Evolutionary conservation across 2,797 vertebrate species (phyloP), one percentile per base, ranked within the genome.

Genomic region (Phalloptychus januarius): DNA sequence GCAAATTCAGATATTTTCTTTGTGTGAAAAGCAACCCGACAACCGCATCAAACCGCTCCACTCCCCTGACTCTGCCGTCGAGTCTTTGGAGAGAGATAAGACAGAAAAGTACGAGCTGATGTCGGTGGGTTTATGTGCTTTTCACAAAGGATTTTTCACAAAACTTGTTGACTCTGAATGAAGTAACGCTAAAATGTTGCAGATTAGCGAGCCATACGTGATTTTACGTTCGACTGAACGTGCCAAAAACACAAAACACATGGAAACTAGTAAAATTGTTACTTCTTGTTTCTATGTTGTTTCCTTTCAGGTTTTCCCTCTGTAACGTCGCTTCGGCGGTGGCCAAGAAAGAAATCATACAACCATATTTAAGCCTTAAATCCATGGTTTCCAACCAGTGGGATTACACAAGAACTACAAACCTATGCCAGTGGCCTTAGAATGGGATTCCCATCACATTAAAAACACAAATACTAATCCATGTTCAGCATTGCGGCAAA

Each of bases 401-500:
- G 71, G 82, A 78, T 54, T 61, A 48, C 77, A 79, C 56, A 80
- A 40, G 42, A 42, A 2, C 31, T 52, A 44, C 67, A 70, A 42
- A 78, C 40, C 36, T 81, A 76, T 48, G n/a, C 73, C 54, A 31
- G 56, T 61, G 20, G 0, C 18, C 56, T 76, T 36, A 45, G 15
- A 80, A 78, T 23, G 31, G 33, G 25, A 65, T 33, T 52, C 23
- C 12, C 20, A 31, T 71, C 48, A 77, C 56, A 75, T 78, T 79
- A 52, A 46, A 33, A 52, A 61, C 63, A 63, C 52, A 67, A 38
- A 75, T 36, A 76, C 75, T 72, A 65, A 86, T 75, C 79, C n/a
- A n/a, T 71, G 15, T 42, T 78, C 40, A 36, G 36, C 78, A 42
- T 69, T 75, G 83, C 13, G 38, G 75, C 58, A 79, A 80, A 82